Conservation (phyloP, 2,797 vertebrate species). For the Parotocinclus haroldoi region DNA sequence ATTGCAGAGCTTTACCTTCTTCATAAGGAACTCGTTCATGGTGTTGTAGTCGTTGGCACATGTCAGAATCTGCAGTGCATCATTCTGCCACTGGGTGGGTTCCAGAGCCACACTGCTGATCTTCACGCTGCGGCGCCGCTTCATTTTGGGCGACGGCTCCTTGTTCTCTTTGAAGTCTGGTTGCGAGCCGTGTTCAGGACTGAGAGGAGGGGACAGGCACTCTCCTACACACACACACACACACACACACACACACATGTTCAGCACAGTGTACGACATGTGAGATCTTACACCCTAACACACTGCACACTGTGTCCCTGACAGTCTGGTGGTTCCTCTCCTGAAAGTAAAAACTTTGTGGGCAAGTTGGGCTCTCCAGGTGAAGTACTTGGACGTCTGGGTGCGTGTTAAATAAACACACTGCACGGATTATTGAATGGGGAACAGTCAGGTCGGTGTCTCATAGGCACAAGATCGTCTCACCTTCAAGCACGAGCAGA, state of each 20-base stretch:
- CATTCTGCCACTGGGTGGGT: constrained; percentile 87
- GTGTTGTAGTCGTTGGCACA: constrained; percentile 87
- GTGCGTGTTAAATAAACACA: no score
- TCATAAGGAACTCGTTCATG: constrained; percentile 98
- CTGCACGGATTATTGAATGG: no score
- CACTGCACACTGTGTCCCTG: no score
- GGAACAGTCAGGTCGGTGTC: no score
- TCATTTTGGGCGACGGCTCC: constrained; percentile 93
- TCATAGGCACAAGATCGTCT: background rate
- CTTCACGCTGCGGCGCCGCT: constrained; percentile 86
- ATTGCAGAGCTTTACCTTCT: constrained; percentile 76
- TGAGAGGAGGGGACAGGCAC: constrained; percentile 77
- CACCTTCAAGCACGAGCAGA: constrained; percentile 38
- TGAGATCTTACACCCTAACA: no score
- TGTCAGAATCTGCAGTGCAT: constrained; percentile 88
- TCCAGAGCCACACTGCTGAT: constrained; percentile 88
- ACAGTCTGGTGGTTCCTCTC: no score
- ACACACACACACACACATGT: background rate
- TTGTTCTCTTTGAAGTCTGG: constrained; percentile 95
- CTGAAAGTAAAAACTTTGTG: no score
- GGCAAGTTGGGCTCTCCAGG: no score
- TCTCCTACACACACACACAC: constrained; percentile 24
- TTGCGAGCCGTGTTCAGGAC: constrained; percentile 76
- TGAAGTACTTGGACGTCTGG: no score
- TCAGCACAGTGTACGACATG: background rate